Base-by-base conservation (phyloP, 2,888 invertebrate genomes). In the Dione juno region DNA sequence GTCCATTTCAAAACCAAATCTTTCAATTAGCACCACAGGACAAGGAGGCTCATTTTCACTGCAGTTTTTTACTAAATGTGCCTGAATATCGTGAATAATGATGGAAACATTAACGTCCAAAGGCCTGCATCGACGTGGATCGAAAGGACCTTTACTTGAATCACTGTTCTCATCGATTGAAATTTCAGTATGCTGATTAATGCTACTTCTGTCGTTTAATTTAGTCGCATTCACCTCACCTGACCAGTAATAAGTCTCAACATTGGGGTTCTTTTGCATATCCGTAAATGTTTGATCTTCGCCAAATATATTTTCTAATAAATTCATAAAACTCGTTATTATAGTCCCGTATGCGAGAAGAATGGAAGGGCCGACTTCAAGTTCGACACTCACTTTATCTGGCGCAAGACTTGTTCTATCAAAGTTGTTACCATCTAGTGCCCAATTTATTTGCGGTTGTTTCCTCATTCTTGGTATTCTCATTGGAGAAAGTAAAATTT, bases 271-370 rank as follows among this genome's bases (percentile, higher is more conserved):
- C 77, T 96, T 95, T 78, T 97, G 97, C 97, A 98, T 98, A 80
- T 99, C 98, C 0, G 97, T 97, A 82, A 98, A 98, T 35, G 94
- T 95, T 89, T 99, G 99, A 92, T 98, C 97, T 88, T 98, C 98
- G 0, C 99, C 99, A 85, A 99, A 98, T 77, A 99, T 98, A 83
- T 99, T 99, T 91, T 99, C 99, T 85, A 98, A 96, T 53, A 98
- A 94, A 89, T 97, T 96, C 82, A 98, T 95, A 80, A 99, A 97
- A 84, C 97, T 97, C 68, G 97, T 95, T 43, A 99, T 94, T 9
- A 99, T 95, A 19, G 98, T 96, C 3, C 99, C 99, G 82, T 98
- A 99, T 0, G 99, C 94, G 79, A 97, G 95, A 8, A 99, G 90
- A 41, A 98, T 96, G 0, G 99, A 99, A 0, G 99, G 98, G 0